These are phyloP conservation scores for Probaryconus sp. DNA, from an alignment of 1,140 invertebrate genomes.

Conservation along the genomic window DNA sequence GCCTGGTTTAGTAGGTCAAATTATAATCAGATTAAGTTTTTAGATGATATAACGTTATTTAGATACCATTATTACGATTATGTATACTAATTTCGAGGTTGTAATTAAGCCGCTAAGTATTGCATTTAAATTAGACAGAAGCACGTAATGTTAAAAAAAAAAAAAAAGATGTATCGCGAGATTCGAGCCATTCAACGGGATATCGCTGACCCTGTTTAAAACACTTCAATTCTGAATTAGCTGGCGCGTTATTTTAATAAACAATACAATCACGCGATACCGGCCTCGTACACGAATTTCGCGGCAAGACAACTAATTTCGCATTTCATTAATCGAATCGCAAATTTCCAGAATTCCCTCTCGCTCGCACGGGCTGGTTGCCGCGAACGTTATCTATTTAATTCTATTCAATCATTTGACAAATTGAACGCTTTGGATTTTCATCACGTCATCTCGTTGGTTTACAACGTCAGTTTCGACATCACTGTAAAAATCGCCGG, in stretches of 20 bases:
- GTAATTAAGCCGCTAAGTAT: neutral
- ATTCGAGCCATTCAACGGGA: too few species aligned
- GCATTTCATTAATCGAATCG: slow-evolving; percentile 26
- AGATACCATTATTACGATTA: too few species aligned
- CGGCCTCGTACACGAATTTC: slow-evolving; percentile 14
- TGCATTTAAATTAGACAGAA: too few species aligned
- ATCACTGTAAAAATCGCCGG: too few species aligned
- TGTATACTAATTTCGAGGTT: slow-evolving; percentile 26
- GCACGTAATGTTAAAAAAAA: too few species aligned
- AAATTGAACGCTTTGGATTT: slow-evolving; percentile 42
- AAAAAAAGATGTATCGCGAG: too few species aligned
- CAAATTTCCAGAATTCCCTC: too few species aligned
- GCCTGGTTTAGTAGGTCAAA: slow-evolving; percentile 21
- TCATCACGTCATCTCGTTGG: slow-evolving; percentile 1
- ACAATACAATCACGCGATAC: too few species aligned
- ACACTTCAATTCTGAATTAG: too few species aligned
- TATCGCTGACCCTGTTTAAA: too few species aligned
- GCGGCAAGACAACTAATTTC: slow-evolving; percentile 19
- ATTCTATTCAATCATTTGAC: slow-evolving; percentile 27
- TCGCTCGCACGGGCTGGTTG: too few species aligned
- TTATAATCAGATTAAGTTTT: slow-evolving; percentile 38
- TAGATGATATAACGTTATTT: slow-evolving; percentile 25
- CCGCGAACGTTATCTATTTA: slow-evolving; percentile 36
- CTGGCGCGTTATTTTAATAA: too few species aligned
- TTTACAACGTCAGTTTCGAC: slow-evolving; percentile 48